Evolutionary conservation across 2,113 vertebrate species (phyloP).

Genomic region (Mungos mungo): DNA sequence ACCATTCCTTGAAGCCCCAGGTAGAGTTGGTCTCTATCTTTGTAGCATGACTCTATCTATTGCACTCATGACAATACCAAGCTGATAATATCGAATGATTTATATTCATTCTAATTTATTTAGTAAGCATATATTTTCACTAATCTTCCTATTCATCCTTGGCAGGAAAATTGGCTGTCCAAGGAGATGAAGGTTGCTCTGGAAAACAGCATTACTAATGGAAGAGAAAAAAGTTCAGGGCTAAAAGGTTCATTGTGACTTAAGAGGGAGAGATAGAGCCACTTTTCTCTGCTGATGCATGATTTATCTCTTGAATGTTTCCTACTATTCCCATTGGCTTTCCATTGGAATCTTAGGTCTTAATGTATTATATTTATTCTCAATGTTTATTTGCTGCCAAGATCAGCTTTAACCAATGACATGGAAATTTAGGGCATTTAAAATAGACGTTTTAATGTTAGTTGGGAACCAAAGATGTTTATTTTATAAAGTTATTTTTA

Average conservation of each 20-base stretch:
- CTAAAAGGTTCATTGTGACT: not conserved
- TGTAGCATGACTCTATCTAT: not conserved
- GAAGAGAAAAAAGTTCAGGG: not conserved
- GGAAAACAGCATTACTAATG: not conserved
- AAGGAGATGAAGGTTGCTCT: not conserved
- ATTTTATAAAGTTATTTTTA: slow-evolving; percentile 34
- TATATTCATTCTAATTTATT: not conserved
- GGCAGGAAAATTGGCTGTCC: not conserved
- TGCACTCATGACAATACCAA: not conserved
- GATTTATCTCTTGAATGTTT: not conserved
- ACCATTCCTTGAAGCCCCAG: not conserved
- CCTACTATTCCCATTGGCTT: not conserved
- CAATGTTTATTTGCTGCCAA: slow-evolving; percentile 28
- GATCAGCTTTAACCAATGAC: not conserved
- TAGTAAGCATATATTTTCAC: not conserved
- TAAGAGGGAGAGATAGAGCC: not conserved
- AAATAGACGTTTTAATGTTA: not conserved
- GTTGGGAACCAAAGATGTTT: not conserved
- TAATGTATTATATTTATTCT: not conserved
- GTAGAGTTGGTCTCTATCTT: not conserved
- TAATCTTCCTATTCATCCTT: not conserved
- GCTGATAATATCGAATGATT: not conserved
- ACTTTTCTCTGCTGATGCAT: not conserved
- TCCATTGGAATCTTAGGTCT: not conserved
- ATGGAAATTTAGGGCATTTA: not conserved